phyloP scores from a whole-genome alignment of 2,797 vertebrate species.

The Paramormyrops hopkinsi region DNA sequence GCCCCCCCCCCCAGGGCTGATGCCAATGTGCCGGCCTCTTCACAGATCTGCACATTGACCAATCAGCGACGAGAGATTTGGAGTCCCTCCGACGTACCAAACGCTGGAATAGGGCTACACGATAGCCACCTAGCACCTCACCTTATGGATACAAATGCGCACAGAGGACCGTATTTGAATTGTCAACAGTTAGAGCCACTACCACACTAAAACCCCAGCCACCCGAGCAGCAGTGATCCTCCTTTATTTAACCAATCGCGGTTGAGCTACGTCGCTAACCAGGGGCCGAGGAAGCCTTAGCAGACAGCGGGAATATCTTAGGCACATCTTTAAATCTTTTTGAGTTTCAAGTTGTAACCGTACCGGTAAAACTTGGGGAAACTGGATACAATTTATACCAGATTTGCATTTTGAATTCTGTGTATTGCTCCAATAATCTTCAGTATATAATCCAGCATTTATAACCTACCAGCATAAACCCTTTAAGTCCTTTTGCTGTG shows the following conservation, averaged over 20 bases:
- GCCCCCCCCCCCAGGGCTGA: conserved; percentile 18
- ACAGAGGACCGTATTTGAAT: conserved; percentile 4
- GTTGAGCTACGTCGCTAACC: not conserved
- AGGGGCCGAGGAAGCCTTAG: not conserved
- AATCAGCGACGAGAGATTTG: not conserved
- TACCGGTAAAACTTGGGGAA: not conserved
- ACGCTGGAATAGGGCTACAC: not conserved
- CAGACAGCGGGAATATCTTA: not conserved
- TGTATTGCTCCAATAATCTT: not conserved
- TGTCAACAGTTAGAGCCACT: not conserved
- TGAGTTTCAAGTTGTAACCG: not conserved
- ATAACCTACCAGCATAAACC: not conserved
- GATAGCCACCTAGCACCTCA: not conserved
- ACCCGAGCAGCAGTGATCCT: not conserved
- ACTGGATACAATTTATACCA: not conserved
- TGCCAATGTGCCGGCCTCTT: not conserved
- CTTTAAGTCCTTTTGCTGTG: not conserved
- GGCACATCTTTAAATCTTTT: not conserved
- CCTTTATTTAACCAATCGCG: not conserved
- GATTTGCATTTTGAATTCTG: not conserved
- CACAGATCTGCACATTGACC: conserved; percentile 10
- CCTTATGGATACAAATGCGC: not conserved
- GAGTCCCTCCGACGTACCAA: not conserved
- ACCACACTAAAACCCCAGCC: not conserved
- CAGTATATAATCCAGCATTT: not conserved